These are phyloP conservation scores for Platalea minor DNA, from an alignment of 2,797 vertebrate genomes.

Conservation along the genomic window DNA sequence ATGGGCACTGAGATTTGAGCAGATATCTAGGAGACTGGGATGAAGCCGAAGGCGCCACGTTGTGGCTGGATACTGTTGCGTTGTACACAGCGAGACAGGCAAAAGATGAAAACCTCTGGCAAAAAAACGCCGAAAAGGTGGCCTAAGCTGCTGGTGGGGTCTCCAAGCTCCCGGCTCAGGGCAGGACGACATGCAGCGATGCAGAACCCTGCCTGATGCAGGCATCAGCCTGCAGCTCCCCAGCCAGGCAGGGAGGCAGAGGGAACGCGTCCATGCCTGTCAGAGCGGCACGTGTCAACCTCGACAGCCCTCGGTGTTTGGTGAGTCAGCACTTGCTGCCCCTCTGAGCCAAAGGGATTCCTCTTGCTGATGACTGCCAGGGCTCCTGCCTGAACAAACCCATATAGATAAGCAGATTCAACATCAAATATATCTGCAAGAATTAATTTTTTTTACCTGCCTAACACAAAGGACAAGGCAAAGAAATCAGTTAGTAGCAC, in stretches of 20 bases:
- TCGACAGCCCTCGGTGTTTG: fast-evolving
- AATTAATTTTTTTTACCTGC: neutral
- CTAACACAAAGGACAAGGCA: neutral
- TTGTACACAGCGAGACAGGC: neutral
- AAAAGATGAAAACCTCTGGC: neutral
- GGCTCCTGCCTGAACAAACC: neutral
- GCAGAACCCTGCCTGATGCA: neutral
- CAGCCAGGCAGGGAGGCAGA: neutral
- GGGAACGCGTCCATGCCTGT: fast-evolving
- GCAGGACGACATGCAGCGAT: fast-evolving
- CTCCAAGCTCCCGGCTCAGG: neutral
- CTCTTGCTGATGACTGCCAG: neutral
- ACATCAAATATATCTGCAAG: neutral
- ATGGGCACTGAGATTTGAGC: neutral
- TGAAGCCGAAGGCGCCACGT: neutral
- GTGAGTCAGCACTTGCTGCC: neutral
- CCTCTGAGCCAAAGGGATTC: neutral
- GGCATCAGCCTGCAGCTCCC: neutral
- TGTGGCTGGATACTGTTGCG: neutral
- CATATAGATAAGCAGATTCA: neutral
- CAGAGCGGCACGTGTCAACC: fast-evolving
- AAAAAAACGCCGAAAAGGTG: neutral
- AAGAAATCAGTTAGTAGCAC: neutral
- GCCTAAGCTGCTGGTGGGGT: neutral
- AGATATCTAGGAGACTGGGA: neutral